A percentile compares a stretch with the other conserved stretches of the same genome.
Conservation (phyloP, 2,888 invertebrate species). For the Patella depressa region DNA sequence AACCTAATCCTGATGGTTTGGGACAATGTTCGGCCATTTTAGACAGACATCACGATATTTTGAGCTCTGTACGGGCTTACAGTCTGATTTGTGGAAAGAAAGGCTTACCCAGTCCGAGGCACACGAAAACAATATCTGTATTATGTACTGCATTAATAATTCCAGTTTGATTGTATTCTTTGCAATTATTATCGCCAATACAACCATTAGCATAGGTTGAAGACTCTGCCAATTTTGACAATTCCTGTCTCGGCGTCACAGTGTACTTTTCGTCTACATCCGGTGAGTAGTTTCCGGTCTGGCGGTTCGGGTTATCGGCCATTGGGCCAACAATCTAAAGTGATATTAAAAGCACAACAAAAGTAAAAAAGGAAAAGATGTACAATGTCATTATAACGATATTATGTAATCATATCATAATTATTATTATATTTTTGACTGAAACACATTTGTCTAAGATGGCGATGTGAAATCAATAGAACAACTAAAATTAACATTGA, state of each 20-base stretch:
- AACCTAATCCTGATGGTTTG: too few relatives aligned
- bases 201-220: slow-evolving; percentile 55
- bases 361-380: too few relatives aligned
- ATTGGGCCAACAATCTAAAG: slow-evolving; percentile 64
- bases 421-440: too few relatives aligned
- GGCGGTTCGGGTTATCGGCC: slow-evolving; percentile 53
- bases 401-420: too few relatives aligned
- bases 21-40: too few relatives aligned
- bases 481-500: too few relatives aligned
- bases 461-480: too few relatives aligned
- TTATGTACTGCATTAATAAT: slow-evolving; percentile 43
- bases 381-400: too few relatives aligned
- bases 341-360: background rate
- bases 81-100: too few relatives aligned
- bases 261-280: slow-evolving; percentile 42
- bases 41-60: too few relatives aligned
- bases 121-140: slow-evolving; percentile 52
- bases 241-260: slow-evolving; percentile 51
- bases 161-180: slow-evolving; percentile 41
- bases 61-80: too few relatives aligned
- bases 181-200: slow-evolving; percentile 33
- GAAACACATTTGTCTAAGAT: too few relatives aligned
- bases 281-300: slow-evolving; percentile 61
- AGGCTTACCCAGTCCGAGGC: slow-evolving; percentile 42
- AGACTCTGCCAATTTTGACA: slow-evolving; percentile 40